phyloP scores from a whole-genome alignment of 1,140 invertebrate genomes.

The Hylaeus anthracinus region DNA sequence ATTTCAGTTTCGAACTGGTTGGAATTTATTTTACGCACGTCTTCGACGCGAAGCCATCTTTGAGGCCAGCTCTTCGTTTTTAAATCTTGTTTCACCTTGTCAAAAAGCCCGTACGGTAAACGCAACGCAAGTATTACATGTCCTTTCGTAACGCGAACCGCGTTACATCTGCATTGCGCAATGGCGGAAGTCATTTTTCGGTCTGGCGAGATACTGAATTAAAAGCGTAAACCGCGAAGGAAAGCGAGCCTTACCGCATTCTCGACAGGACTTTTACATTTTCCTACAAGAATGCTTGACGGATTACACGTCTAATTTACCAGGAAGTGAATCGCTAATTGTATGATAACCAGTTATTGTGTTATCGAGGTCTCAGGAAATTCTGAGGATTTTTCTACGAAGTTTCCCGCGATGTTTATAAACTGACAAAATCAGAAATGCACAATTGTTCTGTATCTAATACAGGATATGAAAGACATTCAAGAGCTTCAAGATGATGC shows the following conservation, averaged over 20 bases:
- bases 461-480: no score
- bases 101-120: background rate
- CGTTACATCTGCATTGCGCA: slow-evolving; percentile 25
- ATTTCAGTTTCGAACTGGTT: no score
- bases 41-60: background rate
- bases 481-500: no score
- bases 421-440: no score
- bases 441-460: no score
- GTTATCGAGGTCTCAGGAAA: no score
- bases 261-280: background rate
- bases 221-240: background rate
- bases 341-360: no score
- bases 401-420: no score
- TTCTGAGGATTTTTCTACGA: no score
- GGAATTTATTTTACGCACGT: no score
- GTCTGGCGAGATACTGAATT: slow-evolving; percentile 28
- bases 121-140: slow-evolving; percentile 42
- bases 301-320: no score
- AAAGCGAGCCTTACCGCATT: slow-evolving; percentile 5
- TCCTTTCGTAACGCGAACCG: slow-evolving; percentile 16
- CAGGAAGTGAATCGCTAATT: no score
- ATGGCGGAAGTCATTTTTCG: slow-evolving; percentile 48
- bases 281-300: background rate
- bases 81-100: background rate
- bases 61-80: background rate